A percentile compares a stretch with the other conserved stretches of the same genome.
Evolutionary conservation across 2,888 invertebrate genomes (phyloP).

Genomic region (Leptinotarsa rubiginosa): DNA sequence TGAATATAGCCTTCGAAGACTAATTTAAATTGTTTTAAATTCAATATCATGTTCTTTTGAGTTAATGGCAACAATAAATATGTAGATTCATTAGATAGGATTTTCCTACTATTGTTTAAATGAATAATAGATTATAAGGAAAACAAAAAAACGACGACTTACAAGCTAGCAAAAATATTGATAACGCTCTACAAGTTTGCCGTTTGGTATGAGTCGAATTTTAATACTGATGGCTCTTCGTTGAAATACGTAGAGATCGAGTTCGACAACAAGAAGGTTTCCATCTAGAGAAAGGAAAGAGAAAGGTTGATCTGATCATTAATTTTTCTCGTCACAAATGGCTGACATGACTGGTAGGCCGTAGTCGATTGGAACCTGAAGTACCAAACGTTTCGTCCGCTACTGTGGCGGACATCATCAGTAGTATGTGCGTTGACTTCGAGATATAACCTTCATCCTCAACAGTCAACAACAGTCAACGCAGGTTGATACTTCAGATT

Average conservation of each 20-base stretch:
- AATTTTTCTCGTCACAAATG: no score
- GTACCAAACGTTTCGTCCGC: no score
- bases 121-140: slow-evolving; percentile 41
- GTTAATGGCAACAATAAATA: slow-evolving; percentile 65
- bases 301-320: no score
- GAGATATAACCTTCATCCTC: no score
- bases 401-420: no score
- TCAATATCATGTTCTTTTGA: slow-evolving; percentile 63
- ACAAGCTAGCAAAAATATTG: slow-evolving; percentile 41
- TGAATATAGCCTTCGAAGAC: slow-evolving; percentile 38
- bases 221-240: slow-evolving; percentile 26
- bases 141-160: slow-evolving; percentile 51
- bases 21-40: slow-evolving; percentile 65
- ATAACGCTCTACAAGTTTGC: slow-evolving; percentile 40
- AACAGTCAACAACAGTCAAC: no score
- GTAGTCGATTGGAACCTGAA: no score
- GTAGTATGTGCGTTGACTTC: no score
- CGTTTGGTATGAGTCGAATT: slow-evolving; percentile 38
- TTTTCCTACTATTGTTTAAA: slow-evolving; percentile 58
- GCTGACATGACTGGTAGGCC: no score
- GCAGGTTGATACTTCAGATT: no score
- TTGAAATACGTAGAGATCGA: not conserved
- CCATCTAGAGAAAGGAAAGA: not conserved
- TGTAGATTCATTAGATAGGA: slow-evolving; percentile 63
- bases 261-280: not conserved